Percentiles rank a stretch among this genome's conserved stretches.
phyloP scores from a whole-genome alignment of 2,888 invertebrate genomes.

The Conomelus anceps region DNA sequence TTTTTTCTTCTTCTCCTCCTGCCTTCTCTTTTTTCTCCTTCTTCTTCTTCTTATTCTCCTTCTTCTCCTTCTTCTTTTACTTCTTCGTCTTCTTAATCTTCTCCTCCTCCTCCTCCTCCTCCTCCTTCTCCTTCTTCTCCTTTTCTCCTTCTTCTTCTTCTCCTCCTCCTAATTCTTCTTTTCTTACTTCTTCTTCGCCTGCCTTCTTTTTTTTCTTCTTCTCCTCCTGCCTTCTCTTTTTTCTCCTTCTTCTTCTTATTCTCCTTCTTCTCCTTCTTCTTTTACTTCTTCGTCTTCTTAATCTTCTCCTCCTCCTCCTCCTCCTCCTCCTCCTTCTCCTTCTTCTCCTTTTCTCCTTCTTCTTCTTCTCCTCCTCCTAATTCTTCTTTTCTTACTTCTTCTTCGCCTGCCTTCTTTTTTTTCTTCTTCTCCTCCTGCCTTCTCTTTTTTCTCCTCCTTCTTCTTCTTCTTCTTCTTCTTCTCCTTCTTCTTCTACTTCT shows the following conservation, averaged over 20 bases:
- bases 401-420: neutral
- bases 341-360: neutral
- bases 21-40: neutral
- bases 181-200: neutral
- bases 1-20: neutral
- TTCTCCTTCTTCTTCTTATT: neutral
- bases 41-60: too few species aligned
- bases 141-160: neutral
- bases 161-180: neutral
- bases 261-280: neutral
- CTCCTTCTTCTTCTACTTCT: neutral
- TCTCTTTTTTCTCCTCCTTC: neutral
- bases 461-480: neutral
- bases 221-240: neutral
- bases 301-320: neutral
- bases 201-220: neutral
- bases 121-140: too few species aligned
- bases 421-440: neutral
- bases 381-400: neutral
- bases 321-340: neutral
- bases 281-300: neutral
- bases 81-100: too few species aligned
- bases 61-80: too few species aligned
- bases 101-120: neutral
- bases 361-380: neutral